Conservation (phyloP, 92 coral and sea anemone genomes). For the Umimayanthus chanpuru region DNA sequence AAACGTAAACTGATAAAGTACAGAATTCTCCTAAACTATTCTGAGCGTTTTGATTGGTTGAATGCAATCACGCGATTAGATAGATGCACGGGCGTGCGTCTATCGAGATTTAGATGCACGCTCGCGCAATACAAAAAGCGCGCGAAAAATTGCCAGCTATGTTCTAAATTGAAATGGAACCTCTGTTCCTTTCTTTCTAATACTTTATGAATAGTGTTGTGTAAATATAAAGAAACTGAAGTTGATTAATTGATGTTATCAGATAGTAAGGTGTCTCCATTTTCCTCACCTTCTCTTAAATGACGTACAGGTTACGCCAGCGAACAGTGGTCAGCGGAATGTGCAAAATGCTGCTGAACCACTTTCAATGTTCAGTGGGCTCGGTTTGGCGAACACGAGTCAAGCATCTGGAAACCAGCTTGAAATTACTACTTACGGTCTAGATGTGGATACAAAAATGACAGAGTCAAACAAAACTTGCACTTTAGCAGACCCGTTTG, state of each 20-base stretch:
- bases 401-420: not conserved
- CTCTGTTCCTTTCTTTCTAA: not conserved
- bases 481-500: not conserved
- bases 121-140: no score
- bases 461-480: not conserved
- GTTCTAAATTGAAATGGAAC: not conserved
- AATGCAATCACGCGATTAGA: no score
- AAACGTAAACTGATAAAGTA: no score
- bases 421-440: not conserved
- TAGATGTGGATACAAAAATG: not conserved
- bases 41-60: no score
- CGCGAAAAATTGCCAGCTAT: no score
- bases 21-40: no score
- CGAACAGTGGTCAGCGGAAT: not conserved
- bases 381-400: constrained; percentile 9
- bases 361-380: constrained; percentile 25
- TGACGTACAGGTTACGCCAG: not conserved
- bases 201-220: not conserved
- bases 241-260: no score
- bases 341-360: not conserved
- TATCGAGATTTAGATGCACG: no score
- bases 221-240: no score
- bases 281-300: not conserved
- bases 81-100: no score
- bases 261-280: no score